Evolutionary conservation across 2,888 invertebrate species (phyloP), one percentile per base, ranked within the genome.

Genomic region (Parthenolecanium corni): DNA sequence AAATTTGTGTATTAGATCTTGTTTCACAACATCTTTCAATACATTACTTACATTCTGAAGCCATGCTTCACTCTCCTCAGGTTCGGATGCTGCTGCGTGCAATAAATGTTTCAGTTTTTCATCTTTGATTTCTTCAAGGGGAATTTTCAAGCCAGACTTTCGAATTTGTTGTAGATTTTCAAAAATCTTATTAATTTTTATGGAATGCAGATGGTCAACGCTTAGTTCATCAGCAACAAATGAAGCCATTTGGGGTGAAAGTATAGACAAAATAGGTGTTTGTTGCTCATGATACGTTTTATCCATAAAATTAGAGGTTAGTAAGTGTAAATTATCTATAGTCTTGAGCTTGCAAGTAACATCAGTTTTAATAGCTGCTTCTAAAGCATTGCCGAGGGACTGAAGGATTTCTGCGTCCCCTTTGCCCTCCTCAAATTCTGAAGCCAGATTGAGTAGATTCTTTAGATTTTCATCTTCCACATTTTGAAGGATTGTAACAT

Each of bases 111-210:
- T 18, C 11, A 49, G 23, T 49, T 21, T 49, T 14, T 49, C 49
- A 21, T 49, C 49, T 23, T 49, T 49, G 20, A 49, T 49, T 11
- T 49, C 49, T 9, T 44, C n/a, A 9, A 18, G n/a, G 6, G 49
- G 23, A 52, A 84, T 78, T 0, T 82, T 79, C 78, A 83, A 80
- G 25, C 83, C 83, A 11, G 83, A 83, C 72, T 82, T 82, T 3
- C 83, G 82, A 38, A 84, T 71, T 69, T 83, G 82, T 66, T 79
- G 76, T 40, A 83, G 23, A 23, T 49, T 23, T 14, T 18, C 18
- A 21, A 49, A 21, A 21, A 49, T 49, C 12, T 6, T 6, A 21
- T 21, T 49, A 5, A 49, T 49, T 23, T 49, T 49, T 21, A 49
- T 20, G 20, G 21, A 23, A 20, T 49, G 20, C 2, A 21, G 21